Evolutionary conservation across 2,113 vertebrate species (phyloP), one percentile per base, ranked within the genome.

Genomic region (Dromiciops gliroides): DNA sequence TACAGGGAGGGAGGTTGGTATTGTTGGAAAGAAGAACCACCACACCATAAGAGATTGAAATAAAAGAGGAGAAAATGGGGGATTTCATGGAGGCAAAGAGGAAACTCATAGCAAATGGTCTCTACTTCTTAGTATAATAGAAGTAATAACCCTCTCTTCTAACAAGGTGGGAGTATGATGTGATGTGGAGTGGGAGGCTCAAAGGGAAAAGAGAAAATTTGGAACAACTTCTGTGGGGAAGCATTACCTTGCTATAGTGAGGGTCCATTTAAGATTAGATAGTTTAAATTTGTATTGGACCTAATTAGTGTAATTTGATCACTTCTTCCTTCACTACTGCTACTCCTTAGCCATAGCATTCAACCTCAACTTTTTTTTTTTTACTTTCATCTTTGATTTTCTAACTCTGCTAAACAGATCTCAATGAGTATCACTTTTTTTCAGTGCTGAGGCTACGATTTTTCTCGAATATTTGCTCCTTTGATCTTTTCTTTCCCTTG

Each of bases 361-460:
- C 44, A 48, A 48, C 47, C 31, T 92, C 5, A 24, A 1, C 25
- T 50, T 28, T 2, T 10, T 94, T 90, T 11, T 50, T 53, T 12
- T 89, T 50, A 91, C n/a, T 91, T 52, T 23, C 48, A n/a, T 96
- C 52, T 83, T 44, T 83, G 60, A 24, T 50, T 90, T 90, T 83
- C 51, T 90, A 4, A n/a, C 56, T 47, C 49, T 48, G 7, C 67
- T 88, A 50, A 49, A 92, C 47, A 19, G 28, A 3, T n/a, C 88
- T 94, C 25, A 90, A 60, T n/a, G 90, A 94, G 47, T 90, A 44
- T 44, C 0, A 48, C 19, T 49, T 0, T 12, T 51, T 60, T 94
- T 91, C 44, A 88, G 48, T 90, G 50, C n/a, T 91, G n/a, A 91
- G 26, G 31, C 19, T 23, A 7, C 60, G 19, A 24, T 44, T 44